Evolutionary conservation across 64 coral and sea anemone genomes (phyloP).

Genomic region (Montipora capricornis): DNA sequence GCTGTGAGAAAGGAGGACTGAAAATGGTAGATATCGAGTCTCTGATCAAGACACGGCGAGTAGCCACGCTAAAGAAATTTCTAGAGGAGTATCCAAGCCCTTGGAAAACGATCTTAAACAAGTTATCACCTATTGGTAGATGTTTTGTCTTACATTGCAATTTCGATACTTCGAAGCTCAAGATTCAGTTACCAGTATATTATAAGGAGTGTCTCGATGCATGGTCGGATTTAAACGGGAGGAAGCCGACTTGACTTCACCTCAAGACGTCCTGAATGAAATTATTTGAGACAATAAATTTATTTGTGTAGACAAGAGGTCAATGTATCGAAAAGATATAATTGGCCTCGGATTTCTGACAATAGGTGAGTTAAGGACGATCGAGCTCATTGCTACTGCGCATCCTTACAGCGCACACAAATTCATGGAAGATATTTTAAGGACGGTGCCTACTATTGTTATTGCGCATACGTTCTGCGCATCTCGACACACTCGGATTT

Average conservation of each 20-base stretch:
- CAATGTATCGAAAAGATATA: background rate
- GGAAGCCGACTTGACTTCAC: background rate
- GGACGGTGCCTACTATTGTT: no score
- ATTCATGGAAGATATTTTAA: no score
- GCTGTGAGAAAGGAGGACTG: background rate
- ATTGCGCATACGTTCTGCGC: no score
- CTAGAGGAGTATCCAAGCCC: background rate
- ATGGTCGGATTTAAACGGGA: conserved; percentile 29
- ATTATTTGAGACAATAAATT: no score
- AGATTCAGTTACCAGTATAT: conserved; percentile 7
- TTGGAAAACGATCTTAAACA: background rate
- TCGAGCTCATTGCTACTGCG: no score
- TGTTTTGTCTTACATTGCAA: no score
- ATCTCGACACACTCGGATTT: no score
- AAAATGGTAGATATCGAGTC: conserved; percentile 30
- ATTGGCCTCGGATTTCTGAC: background rate
- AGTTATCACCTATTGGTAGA: background rate
- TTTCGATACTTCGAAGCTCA: background rate
- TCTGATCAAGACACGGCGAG: conserved; percentile 7
- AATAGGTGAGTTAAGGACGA: background rate
- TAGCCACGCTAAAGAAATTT: conserved; percentile 7
- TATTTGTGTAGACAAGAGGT: background rate
- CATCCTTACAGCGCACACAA: no score
- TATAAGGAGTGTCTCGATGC: background rate
- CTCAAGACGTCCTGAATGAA: no score